Percentiles rank a stretch among this genome's conserved stretches.
phyloP scores from a whole-genome alignment of 2,888 invertebrate genomes.

The Nebria salina region DNA sequence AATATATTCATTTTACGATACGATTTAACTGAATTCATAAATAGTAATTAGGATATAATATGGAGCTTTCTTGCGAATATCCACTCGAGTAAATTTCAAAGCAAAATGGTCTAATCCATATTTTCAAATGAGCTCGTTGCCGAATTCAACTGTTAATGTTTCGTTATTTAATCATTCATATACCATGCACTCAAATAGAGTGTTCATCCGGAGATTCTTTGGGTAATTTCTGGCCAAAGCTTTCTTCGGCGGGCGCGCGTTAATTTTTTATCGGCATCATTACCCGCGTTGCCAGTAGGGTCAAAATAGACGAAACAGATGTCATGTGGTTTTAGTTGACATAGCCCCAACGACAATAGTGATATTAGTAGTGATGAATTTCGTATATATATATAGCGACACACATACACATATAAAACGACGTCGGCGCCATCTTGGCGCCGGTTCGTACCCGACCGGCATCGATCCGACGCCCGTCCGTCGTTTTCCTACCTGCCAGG shows the following conservation, averaged over 20 bases:
- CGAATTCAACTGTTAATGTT: background rate
- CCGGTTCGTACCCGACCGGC: slow-evolving; percentile 46
- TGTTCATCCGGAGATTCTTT: background rate
- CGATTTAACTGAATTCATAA: too few species aligned
- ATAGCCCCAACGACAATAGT: background rate
- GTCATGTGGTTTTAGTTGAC: background rate
- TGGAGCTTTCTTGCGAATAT: background rate
- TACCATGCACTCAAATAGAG: background rate
- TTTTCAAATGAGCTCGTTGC: background rate
- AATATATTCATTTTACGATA: too few species aligned
- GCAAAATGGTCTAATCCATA: background rate
- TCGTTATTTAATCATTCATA: background rate
- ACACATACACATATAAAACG: background rate
- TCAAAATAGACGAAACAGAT: background rate
- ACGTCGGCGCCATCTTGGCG: slow-evolving; percentile 53
- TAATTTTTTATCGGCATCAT: background rate
- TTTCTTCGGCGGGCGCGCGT: background rate
- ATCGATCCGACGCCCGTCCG: slow-evolving; percentile 35
- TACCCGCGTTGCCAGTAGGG: background rate
- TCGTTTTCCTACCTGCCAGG: slow-evolving; percentile 29
- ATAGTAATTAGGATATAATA: too few species aligned
- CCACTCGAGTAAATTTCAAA: background rate
- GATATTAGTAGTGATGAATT: background rate
- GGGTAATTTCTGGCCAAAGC: background rate
- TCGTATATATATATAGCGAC: background rate